A percentile compares a stretch with the other conserved stretches of the same genome.
These are phyloP conservation scores for Scolopax rusticola DNA, from an alignment of 2,797 vertebrate species.

Conservation along the genomic window DNA sequence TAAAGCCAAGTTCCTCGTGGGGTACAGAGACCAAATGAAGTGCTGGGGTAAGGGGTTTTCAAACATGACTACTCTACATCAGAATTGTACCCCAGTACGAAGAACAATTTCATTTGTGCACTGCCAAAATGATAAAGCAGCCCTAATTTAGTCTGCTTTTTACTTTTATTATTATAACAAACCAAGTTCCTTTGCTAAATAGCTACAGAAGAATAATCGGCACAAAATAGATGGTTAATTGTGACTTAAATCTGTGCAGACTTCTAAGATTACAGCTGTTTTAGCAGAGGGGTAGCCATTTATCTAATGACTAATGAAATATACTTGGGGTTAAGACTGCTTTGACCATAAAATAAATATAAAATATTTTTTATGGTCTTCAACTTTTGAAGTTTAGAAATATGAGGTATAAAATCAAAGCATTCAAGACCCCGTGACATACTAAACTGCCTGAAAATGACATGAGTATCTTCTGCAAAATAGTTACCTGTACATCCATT, in stretches of 20 bases:
- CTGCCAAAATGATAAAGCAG: background rate
- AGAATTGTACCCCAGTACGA: background rate
- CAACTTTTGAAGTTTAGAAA: background rate
- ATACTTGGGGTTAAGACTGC: background rate
- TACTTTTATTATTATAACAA: background rate
- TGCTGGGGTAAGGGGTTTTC: background rate
- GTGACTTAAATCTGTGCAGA: background rate
- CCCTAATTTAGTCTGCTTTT: background rate
- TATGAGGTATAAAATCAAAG: background rate
- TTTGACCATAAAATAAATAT: background rate
- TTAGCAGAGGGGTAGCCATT: background rate
- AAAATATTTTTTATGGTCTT: background rate
- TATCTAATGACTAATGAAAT: background rate
- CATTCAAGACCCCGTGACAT: background rate
- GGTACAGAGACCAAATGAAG: background rate
- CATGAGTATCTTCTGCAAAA: background rate
- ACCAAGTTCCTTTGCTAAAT: background rate
- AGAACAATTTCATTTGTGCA: background rate
- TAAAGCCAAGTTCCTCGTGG: background rate
- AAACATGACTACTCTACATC: background rate
- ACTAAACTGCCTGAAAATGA: background rate
- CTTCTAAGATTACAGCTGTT: background rate
- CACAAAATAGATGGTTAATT: slow-evolving; percentile 7
- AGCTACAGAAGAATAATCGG: background rate
- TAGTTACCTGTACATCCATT: background rate